Evolutionary conservation across 2,888 invertebrate species (phyloP), one percentile per base, ranked within the genome.

Genomic region (Metopia argyrocephala): DNA sequence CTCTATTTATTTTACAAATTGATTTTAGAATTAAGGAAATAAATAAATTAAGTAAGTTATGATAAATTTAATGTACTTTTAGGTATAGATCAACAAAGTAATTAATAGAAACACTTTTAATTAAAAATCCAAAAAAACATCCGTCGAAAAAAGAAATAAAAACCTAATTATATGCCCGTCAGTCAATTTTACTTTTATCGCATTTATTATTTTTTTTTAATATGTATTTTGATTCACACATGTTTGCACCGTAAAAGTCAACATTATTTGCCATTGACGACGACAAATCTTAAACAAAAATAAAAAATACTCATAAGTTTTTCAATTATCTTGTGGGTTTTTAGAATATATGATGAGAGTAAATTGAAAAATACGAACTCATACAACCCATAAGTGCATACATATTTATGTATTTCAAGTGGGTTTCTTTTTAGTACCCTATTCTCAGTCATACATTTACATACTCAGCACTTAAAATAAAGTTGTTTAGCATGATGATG

Each of bases 21-120:
- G 21, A 61, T 45, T 45, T 25, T 45, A 61, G 9, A 46, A 61
- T n/a, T 45, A 46, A 45, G 21, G 28, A 48, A 50, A 59, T 45
- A 23, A 5, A 31, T 15, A 23, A 54, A 38, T 52, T 52, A 68
- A 15, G 38, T 45, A 68, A 0, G 25, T 45, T 23, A 23, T 12
- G 9, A 15, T 38, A n/a, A n/a, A n/a, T n/a, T n/a, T n/a, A n/a
- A n/a, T n/a, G n/a, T n/a, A n/a, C n/a, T n/a, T n/a, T n/a, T n/a
- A n/a, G 38, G 38, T 38, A 38, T 15, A 38, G 4, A 15, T 61
- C 45, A 59, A 80, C 71, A 71, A 76, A 76, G 62, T 59, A 74
- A 73, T 74, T 81, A 54, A 62, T 70, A 70, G 66, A 78, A 81
- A 81, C 70, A 81, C 78, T 70, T 81, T 81, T 46, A 81, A 75